Percentiles rank a stretch among this genome's conserved stretches.
Conservation (phyloP, 2,888 invertebrate genomes). For the Epinotia nisella region DNA sequence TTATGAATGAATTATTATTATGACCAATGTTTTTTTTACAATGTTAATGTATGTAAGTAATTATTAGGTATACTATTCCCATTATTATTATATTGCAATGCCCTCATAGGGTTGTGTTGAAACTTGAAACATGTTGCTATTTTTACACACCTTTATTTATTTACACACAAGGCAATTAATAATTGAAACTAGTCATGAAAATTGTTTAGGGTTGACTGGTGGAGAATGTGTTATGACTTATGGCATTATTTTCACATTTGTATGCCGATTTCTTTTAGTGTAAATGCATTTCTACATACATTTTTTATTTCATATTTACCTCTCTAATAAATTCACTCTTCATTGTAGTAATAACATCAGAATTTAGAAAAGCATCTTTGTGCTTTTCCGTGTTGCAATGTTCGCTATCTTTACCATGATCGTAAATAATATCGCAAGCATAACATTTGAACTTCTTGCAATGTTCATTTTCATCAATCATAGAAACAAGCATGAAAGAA, state of each 20-base stretch:
- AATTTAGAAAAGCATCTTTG: slow-evolving; percentile 53
- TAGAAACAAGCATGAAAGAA: slow-evolving; percentile 56
- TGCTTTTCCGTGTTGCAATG: slow-evolving; percentile 60
- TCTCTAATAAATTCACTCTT: slow-evolving; percentile 62
- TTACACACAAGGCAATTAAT: no score
- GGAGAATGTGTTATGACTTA: no score
- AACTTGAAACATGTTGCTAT: no score
- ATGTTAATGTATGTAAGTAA: no score
- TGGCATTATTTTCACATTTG: no score
- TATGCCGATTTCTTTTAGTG: not conserved
- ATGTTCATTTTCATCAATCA: slow-evolving; percentile 50
- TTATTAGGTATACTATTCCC: no score
- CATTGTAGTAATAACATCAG: slow-evolving; percentile 51
- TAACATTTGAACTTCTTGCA: slow-evolving; percentile 59
- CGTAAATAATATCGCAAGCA: slow-evolving; percentile 56
- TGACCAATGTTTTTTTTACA: no score
- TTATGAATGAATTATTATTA: no score
- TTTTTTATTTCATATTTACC: slow-evolving; percentile 52
- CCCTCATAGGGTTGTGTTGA: no score
- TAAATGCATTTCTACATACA: not conserved
- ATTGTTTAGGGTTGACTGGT: no score
- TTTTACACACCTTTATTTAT: no score
- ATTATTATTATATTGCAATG: no score
- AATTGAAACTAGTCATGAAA: not conserved
- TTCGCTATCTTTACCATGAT: slow-evolving; percentile 49